phyloP scores from a whole-genome alignment of 37 sponge, comb jelly and placozoan genomes.

The Mnemiopsis leidyi region DNA sequence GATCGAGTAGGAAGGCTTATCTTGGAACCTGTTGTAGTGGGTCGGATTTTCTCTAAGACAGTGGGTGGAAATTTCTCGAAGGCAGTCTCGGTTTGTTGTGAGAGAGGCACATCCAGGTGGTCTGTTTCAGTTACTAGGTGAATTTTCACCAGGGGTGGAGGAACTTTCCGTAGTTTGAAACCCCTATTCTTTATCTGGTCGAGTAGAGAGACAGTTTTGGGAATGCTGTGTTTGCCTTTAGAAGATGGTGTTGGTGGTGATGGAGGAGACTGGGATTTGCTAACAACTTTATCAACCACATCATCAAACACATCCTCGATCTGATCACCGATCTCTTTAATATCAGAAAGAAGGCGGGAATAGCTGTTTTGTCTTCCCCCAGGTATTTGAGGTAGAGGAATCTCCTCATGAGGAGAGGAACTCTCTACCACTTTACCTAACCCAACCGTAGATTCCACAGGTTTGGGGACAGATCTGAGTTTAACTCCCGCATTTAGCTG shows the following conservation, averaged over 20 bases:
- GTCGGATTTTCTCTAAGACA: too few species aligned
- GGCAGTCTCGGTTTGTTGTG: neutral
- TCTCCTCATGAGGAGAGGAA: neutral
- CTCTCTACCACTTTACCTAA: neutral
- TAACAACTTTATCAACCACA: neutral
- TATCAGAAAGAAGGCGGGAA: neutral
- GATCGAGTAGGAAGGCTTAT: neutral
- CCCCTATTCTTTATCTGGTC: neutral
- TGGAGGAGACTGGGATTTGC: neutral
- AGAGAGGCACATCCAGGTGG: neutral
- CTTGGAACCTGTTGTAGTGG: too few species aligned
- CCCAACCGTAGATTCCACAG: neutral
- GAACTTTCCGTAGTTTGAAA: neutral
- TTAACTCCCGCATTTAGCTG: neutral
- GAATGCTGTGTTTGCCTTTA: neutral
- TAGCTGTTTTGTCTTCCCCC: neutral
- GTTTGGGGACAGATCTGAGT: neutral
- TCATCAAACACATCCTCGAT: constrained; percentile 1
- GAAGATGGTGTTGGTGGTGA: neutral
- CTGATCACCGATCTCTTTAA: neutral
- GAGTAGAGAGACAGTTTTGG: neutral
- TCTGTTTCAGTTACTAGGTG: constrained; percentile 4
- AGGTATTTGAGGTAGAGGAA: neutral
- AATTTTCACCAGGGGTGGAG: neutral
- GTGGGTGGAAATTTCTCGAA: too few species aligned